phyloP scores from a whole-genome alignment of 2,113 vertebrate species.

The Condylura cristata region DNA sequence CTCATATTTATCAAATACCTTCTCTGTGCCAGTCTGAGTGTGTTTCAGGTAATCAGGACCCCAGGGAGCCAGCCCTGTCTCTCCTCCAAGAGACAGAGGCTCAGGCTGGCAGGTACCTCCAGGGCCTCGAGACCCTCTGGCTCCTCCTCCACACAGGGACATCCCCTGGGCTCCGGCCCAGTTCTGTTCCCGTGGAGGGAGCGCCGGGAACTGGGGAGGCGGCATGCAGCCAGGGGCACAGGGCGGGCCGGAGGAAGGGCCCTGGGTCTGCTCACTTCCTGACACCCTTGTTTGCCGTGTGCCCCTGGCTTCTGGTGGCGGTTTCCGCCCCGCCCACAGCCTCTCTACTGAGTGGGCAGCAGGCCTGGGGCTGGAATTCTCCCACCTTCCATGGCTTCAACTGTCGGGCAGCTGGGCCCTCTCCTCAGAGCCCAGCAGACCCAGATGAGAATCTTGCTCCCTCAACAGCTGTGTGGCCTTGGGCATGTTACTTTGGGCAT shows the following conservation, averaged over 20 bases:
- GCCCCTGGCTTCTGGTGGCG: conserved; percentile 73
- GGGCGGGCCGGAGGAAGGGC: conserved; percentile 73
- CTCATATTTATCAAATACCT: no score
- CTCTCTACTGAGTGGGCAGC: conserved; percentile 67
- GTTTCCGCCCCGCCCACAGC: conserved; percentile 71
- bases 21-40: background rate
- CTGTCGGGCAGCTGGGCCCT: background rate
- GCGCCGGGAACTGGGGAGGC: conserved; percentile 2
- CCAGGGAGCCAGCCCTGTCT: background rate
- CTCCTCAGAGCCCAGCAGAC: background rate
- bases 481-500: background rate
- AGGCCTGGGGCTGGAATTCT: conserved; percentile 48
- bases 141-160: background rate
- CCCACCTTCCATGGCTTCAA: background rate
- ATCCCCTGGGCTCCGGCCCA: background rate
- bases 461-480: background rate
- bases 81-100: background rate
- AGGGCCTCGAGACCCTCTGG: background rate
- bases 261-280: conserved; percentile 72
- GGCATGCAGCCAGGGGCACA: conserved; percentile 53
- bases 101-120: background rate
- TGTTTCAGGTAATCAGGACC: background rate
- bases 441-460: background rate
- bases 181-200: background rate
- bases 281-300: conserved; percentile 76